Evolutionary conservation across 1,140 invertebrate species (phyloP).

Genomic region (Chionoecetes opilio): DNA sequence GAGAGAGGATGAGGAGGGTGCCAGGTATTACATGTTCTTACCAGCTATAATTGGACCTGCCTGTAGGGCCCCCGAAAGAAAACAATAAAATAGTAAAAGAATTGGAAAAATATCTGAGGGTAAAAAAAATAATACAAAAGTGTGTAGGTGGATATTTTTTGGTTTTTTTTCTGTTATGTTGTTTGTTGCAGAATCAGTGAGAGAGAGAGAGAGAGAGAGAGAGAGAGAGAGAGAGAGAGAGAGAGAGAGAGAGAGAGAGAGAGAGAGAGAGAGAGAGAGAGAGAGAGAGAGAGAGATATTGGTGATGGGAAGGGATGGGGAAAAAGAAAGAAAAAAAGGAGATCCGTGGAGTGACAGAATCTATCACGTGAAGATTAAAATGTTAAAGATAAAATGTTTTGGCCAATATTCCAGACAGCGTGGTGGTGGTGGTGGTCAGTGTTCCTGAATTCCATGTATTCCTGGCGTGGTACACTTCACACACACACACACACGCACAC

Average conservation of each 20-base stretch:
- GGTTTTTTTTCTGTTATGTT: too few relatives aligned
- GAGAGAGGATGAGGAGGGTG: not conserved
- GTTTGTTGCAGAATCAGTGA: too few relatives aligned
- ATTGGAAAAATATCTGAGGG: too few relatives aligned
- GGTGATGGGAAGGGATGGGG: not conserved
- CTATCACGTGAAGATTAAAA: not conserved
- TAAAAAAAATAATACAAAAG: too few relatives aligned
- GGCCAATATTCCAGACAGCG: not conserved
- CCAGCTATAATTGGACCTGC: conserved; percentile 12
- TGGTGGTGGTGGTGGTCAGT: too few relatives aligned
- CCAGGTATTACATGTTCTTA: not conserved
- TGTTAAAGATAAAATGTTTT: conserved; percentile 6
- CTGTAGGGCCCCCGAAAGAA: not conserved
- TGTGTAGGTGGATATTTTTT: too few relatives aligned
- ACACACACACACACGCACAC: not conserved
- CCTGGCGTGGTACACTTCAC: not conserved
- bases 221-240: not conserved
- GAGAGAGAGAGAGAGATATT: too few relatives aligned
- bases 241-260: not conserved
- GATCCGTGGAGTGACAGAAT: not conserved
- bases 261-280: not conserved
- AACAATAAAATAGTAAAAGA: too few relatives aligned
- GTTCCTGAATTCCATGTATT: not conserved
- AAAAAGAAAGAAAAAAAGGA: not conserved
- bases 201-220: too few relatives aligned